phyloP scores from a whole-genome alignment of 2,888 invertebrate species.

The Tiphia femorata region DNA sequence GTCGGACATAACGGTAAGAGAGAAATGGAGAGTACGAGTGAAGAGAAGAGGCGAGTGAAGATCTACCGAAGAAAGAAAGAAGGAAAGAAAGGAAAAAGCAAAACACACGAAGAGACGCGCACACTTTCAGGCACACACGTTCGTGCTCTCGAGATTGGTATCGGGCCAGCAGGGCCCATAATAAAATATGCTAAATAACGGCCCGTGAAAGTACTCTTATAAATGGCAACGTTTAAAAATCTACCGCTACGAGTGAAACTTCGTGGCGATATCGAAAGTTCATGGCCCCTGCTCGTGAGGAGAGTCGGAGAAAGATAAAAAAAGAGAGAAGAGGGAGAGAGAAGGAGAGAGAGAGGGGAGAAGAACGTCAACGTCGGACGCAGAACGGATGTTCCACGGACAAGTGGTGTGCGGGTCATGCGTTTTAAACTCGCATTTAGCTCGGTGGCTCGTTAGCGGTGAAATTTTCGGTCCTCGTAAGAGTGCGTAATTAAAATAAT shows the following conservation, averaged over 20 bases:
- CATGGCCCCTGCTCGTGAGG: no score
- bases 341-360: no score
- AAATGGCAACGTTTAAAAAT: conserved; percentile 7
- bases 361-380: no score
- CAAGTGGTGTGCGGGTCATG: no score
- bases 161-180: conserved; percentile 10
- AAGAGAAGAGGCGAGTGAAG: background rate
- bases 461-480: no score
- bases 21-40: no score
- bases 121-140: no score
- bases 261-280: conserved; percentile 1
- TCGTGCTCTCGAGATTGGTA: background rate
- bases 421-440: no score
- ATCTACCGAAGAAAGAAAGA: background rate
- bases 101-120: background rate
- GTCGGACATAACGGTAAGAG: background rate
- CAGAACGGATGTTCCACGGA: no score
- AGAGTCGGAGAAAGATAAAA: background rate
- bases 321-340: background rate
- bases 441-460: no score
- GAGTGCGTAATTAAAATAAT: no score
- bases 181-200: conserved; percentile 25
- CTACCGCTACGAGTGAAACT: conserved; percentile 15
- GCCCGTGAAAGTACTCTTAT: conserved; percentile 32
- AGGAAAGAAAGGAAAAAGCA: background rate